Percentiles rank a stretch among this genome's conserved stretches.
Conservation (phyloP, 92 coral and sea anemone genomes). For the Heliopora coerulea region DNA sequence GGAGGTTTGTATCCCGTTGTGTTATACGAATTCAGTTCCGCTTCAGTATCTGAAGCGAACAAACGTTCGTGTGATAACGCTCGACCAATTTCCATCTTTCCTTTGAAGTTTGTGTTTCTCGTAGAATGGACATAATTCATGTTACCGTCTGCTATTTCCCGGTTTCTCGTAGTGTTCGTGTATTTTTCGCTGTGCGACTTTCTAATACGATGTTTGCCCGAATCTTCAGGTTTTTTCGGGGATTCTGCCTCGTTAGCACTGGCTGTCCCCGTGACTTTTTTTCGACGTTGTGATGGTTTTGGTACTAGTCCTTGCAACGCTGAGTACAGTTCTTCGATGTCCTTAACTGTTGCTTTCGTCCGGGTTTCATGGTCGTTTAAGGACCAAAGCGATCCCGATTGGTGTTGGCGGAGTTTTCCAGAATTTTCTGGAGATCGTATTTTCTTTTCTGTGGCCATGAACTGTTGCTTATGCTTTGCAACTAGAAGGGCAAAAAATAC, state of each 20-base stretch:
- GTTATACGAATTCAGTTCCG: not conserved
- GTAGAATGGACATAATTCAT: not conserved
- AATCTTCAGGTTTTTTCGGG: not conserved
- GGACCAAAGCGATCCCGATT: not conserved
- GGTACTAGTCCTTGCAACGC: constrained; percentile 42
- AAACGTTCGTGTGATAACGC: constrained; percentile 15
- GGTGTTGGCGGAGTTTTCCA: not conserved
- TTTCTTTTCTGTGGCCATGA: constrained; percentile 12
- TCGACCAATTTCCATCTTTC: not conserved
- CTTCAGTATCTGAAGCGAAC: constrained; percentile 33
- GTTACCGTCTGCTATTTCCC: not conserved
- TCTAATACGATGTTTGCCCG: constrained; percentile 2
- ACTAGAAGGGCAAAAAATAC: constrained; percentile 11
- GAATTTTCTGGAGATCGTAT: not conserved
- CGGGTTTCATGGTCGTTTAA: constrained; percentile 19
- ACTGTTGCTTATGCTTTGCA: constrained; percentile 5
- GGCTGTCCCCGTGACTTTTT: not conserved
- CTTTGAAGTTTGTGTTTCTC: not conserved
- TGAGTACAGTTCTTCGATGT: constrained; percentile 30
- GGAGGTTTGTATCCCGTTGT: not conserved
- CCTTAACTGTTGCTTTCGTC: constrained; percentile 37
- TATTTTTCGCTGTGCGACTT: constrained; percentile 1
- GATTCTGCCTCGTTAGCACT: constrained; percentile 17
- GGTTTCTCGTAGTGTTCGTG: not conserved
- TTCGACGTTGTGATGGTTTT: not conserved